Evolutionary conservation across 2,888 invertebrate genomes (phyloP).

Genomic region (Cheilosia variabilis): DNA sequence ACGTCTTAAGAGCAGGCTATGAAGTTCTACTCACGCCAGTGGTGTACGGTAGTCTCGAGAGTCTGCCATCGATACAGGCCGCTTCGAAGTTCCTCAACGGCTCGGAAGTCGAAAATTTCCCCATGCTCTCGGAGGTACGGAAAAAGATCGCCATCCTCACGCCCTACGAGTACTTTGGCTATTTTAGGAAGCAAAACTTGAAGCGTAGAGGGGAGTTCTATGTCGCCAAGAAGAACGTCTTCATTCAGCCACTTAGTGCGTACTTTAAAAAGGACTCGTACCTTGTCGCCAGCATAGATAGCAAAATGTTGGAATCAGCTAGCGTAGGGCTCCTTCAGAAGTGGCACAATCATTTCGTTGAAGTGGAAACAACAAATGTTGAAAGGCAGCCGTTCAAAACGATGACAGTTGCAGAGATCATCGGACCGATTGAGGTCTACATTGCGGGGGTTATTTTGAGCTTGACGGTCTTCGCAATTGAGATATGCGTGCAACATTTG

Average conservation of each 20-base stretch:
- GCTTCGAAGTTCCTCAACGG: slow-evolving; percentile 71
- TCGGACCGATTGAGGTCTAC: slow-evolving; percentile 12
- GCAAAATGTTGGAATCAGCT: slow-evolving; percentile 76
- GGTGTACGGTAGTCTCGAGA: slow-evolving; percentile 38
- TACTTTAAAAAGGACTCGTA: slow-evolving; percentile 79
- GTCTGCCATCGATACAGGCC: slow-evolving; percentile 50
- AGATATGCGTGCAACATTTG: not conserved
- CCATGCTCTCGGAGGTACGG: slow-evolving; percentile 63
- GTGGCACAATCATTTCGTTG: slow-evolving; percentile 76
- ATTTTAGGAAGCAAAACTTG: slow-evolving; percentile 77
- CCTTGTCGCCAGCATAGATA: slow-evolving; percentile 77
- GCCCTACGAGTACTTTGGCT: slow-evolving; percentile 80
- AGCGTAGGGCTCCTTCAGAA: slow-evolving; percentile 77
- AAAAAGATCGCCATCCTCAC: slow-evolving; percentile 77
- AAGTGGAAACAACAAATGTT: not conserved
- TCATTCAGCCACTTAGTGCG: slow-evolving; percentile 78
- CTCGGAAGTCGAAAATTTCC: slow-evolving; percentile 78
- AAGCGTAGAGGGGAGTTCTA: slow-evolving; percentile 55
- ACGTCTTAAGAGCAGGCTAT: slow-evolving; percentile 66
- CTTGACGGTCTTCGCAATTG: not conserved
- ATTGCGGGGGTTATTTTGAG: not conserved
- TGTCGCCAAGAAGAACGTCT: slow-evolving; percentile 77
- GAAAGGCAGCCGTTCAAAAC: not conserved
- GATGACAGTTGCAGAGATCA: slow-evolving; percentile 26
- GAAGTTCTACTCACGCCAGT: slow-evolving; percentile 68